Conservation (phyloP, 2,113 vertebrate genomes). For the Scatophagus argus region DNA sequence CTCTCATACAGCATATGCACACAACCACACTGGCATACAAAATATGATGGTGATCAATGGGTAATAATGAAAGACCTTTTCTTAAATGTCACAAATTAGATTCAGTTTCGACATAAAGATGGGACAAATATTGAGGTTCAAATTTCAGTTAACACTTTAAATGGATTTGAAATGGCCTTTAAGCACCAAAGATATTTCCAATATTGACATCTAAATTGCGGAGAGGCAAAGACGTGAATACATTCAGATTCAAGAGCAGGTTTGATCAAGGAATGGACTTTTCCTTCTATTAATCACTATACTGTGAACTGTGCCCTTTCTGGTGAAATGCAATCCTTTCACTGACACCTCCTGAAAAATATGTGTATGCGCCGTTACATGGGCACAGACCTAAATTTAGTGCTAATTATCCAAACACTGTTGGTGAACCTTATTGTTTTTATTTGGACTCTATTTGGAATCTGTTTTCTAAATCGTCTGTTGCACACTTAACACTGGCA, state of each 20-base stretch:
- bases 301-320: not conserved
- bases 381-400: not conserved
- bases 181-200: slow-evolving; percentile 38
- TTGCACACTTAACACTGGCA: too few relatives aligned
- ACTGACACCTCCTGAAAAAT: not conserved
- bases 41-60: slow-evolving; percentile 40
- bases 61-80: slow-evolving; percentile 62
- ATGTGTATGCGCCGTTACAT: not conserved
- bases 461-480: not conserved
- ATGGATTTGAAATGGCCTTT: slow-evolving; percentile 56
- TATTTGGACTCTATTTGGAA: too few relatives aligned
- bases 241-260: not conserved
- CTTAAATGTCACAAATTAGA: slow-evolving; percentile 70
- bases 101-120: slow-evolving; percentile 32
- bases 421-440: not conserved
- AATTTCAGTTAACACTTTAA: slow-evolving; percentile 56
- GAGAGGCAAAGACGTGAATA: slow-evolving; percentile 10
- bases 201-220: slow-evolving; percentile 49
- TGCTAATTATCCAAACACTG: not conserved
- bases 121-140: slow-evolving; percentile 26
- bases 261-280: not conserved
- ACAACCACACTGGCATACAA: slow-evolving; percentile 14
- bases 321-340: not conserved
- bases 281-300: not conserved
- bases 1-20: not conserved